Evolutionary conservation across 2,888 invertebrate genomes (phyloP).

Genomic region (Rambutsinella grinnellia): DNA sequence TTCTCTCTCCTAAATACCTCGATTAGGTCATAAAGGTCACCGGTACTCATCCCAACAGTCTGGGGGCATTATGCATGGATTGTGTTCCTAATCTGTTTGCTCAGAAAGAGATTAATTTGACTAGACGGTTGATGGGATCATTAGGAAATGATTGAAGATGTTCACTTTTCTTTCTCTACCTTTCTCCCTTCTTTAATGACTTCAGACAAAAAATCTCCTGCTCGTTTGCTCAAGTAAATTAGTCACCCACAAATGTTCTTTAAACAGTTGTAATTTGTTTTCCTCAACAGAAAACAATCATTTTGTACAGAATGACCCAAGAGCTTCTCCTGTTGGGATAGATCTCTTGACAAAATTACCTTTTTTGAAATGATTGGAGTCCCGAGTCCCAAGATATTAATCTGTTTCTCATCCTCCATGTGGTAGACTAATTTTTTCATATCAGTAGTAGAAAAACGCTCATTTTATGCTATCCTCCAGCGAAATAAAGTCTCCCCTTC

Average conservation of each 20-base stretch:
- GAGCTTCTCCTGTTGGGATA: no score
- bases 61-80: conserved; percentile 4
- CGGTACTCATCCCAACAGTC: background rate
- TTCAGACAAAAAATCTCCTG: background rate
- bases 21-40: background rate
- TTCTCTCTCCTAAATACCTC: background rate
- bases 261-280: background rate
- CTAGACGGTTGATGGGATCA: conserved; percentile 26
- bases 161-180: conserved; percentile 21
- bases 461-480: no score
- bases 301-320: no score
- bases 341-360: no score
- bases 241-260: background rate
- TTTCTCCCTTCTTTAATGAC: no score
- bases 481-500: no score
- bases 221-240: background rate
- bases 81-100: conserved; percentile 5
- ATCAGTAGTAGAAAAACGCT: no score
- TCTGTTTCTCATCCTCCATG: no score
- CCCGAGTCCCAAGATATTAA: no score
- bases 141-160: conserved; percentile 9
- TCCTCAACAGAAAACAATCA: no score
- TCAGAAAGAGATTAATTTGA: conserved; percentile 11
- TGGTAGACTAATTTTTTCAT: no score
- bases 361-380: no score